phyloP scores from a whole-genome alignment of 2,888 invertebrate genomes.

The Aphidoletes aphidimyza region DNA sequence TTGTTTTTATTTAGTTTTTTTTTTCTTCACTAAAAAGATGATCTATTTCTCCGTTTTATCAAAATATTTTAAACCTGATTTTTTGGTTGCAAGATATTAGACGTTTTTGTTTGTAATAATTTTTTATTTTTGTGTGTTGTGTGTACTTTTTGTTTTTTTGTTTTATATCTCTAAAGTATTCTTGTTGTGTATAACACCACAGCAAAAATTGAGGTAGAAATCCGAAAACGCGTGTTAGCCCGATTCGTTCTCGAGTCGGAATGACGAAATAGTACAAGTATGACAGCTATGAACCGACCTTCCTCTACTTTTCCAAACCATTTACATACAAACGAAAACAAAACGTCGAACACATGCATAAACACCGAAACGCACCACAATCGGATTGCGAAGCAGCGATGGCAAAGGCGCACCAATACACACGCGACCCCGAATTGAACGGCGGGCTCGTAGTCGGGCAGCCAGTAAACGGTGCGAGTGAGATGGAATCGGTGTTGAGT shows the following conservation, averaged over 20 bases:
- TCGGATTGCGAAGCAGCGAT: background rate
- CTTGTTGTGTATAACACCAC: conserved; percentile 55
- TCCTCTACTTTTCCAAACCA: conserved; percentile 59
- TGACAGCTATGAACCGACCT: conserved; percentile 60
- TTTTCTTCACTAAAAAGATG: conserved; percentile 23
- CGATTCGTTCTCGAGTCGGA: conserved; percentile 62
- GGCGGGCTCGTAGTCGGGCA: too few relatives aligned
- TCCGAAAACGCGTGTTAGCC: conserved; percentile 59
- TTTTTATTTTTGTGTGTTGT: conserved; percentile 6
- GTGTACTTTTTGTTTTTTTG: conserved; percentile 17
- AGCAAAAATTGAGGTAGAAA: conserved; percentile 56
- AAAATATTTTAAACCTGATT: conserved; percentile 49
- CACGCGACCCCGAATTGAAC: too few relatives aligned
- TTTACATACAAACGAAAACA: conserved; percentile 53
- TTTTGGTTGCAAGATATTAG: conserved; percentile 50
- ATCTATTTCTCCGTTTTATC: background rate
- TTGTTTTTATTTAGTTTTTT: background rate
- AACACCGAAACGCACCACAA: background rate
- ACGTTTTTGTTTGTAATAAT: conserved; percentile 8
- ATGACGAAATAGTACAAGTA: conserved; percentile 60
- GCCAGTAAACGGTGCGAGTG: too few relatives aligned
- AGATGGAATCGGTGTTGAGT: too few relatives aligned
- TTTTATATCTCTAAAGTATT: conserved; percentile 40
- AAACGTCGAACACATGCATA: conserved; percentile 21
- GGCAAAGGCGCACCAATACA: background rate